phyloP scores from a whole-genome alignment of 2,888 invertebrate genomes.

The Agrotis clavis region DNA sequence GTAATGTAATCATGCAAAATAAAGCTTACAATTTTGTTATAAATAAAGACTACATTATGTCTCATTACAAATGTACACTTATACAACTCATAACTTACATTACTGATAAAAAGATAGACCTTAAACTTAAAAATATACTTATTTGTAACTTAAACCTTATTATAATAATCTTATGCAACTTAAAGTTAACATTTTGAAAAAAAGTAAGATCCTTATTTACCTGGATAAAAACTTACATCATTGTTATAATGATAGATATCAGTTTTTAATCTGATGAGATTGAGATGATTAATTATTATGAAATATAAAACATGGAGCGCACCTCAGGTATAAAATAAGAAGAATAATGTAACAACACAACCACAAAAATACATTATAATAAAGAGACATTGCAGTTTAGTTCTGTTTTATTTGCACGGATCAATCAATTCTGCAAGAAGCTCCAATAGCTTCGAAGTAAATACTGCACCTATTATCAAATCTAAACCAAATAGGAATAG shows the following conservation, averaged over 20 bases:
- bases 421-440: neutral
- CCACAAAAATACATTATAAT: neutral
- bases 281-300: neutral
- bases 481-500: neutral
- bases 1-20: no score
- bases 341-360: slow-evolving; percentile 14
- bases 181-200: neutral
- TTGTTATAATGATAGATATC: neutral
- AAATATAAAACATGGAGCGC: neutral
- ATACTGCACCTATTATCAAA: neutral
- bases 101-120: neutral
- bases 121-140: neutral
- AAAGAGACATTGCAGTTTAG: neutral
- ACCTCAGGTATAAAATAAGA: neutral
- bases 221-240: neutral
- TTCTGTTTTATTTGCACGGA: neutral
- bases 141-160: neutral
- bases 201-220: neutral
- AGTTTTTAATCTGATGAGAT: neutral
- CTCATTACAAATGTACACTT: no score
- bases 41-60: no score
- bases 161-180: neutral
- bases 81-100: neutral
- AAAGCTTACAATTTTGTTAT: no score
- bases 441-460: neutral